These are phyloP conservation scores for Maylandia zebra DNA, from an alignment of 2,113 vertebrate genomes.

Conservation along the genomic window DNA sequence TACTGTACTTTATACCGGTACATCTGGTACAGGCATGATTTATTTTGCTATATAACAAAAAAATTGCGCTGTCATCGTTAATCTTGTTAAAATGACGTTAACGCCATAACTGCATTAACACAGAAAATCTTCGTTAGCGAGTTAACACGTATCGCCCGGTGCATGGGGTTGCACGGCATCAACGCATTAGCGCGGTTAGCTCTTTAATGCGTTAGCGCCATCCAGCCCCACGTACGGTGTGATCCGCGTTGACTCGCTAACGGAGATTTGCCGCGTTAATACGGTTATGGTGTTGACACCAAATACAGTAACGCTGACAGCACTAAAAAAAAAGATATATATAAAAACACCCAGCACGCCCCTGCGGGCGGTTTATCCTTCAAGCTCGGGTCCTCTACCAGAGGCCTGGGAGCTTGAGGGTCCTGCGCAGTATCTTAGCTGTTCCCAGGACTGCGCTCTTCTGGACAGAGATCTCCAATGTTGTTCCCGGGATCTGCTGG, in stretches of 20 bases:
- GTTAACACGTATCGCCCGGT: not conserved
- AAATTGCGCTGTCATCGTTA: rapidly evolving
- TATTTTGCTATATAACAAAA: not conserved
- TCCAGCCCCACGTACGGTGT: not conserved
- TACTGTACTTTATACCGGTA: not conserved
- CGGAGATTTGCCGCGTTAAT: too few relatives aligned
- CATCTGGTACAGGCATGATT: not conserved
- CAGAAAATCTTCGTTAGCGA: rapidly evolving
- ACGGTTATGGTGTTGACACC: too few relatives aligned
- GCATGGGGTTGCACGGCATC: not conserved
- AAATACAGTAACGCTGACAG: too few relatives aligned
- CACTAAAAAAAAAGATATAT: too few relatives aligned
- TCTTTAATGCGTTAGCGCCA: not conserved
- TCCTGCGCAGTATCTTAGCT: too few relatives aligned
- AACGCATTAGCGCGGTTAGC: not conserved
- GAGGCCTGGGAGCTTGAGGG: too few relatives aligned
- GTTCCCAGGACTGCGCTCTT: too few relatives aligned
- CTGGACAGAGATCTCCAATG: too few relatives aligned
- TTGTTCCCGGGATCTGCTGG: too few relatives aligned
- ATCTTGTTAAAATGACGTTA: rapidly evolving
- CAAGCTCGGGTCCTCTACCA: too few relatives aligned
- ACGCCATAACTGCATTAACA: rapidly evolving
- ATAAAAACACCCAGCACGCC: too few relatives aligned
- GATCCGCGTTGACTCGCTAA: not conserved
- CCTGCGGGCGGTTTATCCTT: too few relatives aligned